phyloP scores from a whole-genome alignment of 2,888 invertebrate genomes.

The Epirrita christyi region DNA sequence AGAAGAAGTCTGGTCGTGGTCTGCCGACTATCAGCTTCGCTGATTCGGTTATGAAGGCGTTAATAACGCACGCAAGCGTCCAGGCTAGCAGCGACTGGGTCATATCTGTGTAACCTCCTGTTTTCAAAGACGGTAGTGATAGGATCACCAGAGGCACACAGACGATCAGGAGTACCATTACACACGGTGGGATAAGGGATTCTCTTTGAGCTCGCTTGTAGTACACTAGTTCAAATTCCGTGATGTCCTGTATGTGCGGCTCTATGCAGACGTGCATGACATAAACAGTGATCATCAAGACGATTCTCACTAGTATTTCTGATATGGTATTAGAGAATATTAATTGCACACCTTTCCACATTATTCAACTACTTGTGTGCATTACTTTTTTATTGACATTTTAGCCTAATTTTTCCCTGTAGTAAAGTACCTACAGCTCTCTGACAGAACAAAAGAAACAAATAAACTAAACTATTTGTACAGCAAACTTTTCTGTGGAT shows the following conservation, averaged over 20 bases:
- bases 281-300: slow-evolving; percentile 49
- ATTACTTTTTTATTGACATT: too few species aligned
- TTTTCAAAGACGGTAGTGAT: slow-evolving; percentile 61
- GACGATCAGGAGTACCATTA: slow-evolving; percentile 86
- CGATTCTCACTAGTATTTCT: slow-evolving; percentile 54
- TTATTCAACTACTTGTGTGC: too few species aligned
- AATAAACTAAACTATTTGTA: too few species aligned
- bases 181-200: slow-evolving; percentile 87
- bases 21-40: slow-evolving; percentile 86
- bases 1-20: slow-evolving; percentile 93
- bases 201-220: slow-evolving; percentile 89
- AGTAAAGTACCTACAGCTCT: too few species aligned
- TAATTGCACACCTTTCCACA: slow-evolving; percentile 13
- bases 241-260: slow-evolving; percentile 89
- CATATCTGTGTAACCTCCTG: slow-evolving; percentile 46
- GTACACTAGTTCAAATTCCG: slow-evolving; percentile 89
- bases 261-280: slow-evolving; percentile 83
- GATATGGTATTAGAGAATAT: slow-evolving; percentile 33
- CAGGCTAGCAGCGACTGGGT: slow-evolving; percentile 76
- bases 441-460: too few species aligned
- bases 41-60: slow-evolving; percentile 86
- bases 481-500: too few species aligned
- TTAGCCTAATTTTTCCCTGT: too few species aligned
- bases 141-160: slow-evolving; percentile 84
- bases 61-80: slow-evolving; percentile 86